These are phyloP conservation scores for Leucophora obtusa DNA, from an alignment of 2,888 invertebrate species.

Conservation along the genomic window DNA sequence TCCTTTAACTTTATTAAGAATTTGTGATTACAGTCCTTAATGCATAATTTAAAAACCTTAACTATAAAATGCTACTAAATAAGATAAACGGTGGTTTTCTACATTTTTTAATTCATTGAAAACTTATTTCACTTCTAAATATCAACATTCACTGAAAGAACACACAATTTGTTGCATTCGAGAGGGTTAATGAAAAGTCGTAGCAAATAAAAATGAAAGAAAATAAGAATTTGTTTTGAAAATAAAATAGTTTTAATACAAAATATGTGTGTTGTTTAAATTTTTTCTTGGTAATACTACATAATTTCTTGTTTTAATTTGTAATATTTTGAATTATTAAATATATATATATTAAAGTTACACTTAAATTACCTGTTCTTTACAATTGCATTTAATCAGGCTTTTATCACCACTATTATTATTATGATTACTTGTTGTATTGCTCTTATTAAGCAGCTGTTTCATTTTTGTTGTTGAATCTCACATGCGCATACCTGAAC, in stretches of 20 bases:
- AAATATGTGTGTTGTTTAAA: conserved; percentile 2
- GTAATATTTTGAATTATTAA: conserved; percentile 19
- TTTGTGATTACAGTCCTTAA: too few species aligned
- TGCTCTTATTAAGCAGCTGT: conserved; percentile 43
- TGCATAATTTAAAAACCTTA: too few species aligned
- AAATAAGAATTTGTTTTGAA: not conserved
- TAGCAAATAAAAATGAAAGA: not conserved
- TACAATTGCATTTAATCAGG: conserved; percentile 64
- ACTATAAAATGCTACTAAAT: too few species aligned
- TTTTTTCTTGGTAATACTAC: conserved; percentile 24
- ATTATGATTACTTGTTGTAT: conserved; percentile 34
- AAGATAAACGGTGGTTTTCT: too few species aligned
- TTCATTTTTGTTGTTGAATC: conserved; percentile 48
- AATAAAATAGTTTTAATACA: conserved; percentile 16
- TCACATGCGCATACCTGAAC: conserved; percentile 69
- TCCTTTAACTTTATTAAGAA: too few species aligned
- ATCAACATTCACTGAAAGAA: too few species aligned
- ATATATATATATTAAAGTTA: conserved; percentile 33
- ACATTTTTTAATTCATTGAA: too few species aligned
- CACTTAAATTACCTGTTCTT: conserved; percentile 63
- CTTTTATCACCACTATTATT: conserved; percentile 50
- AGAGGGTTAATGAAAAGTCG: not conserved
- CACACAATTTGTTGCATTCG: too few species aligned
- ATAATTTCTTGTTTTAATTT: conserved; percentile 14
- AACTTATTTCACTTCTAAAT: too few species aligned